A percentile compares a stretch with the other conserved stretches of the same genome.
These are phyloP conservation scores for Pocillopora grandis DNA, from an alignment of 92 coral and sea anemone species.

Conservation along the genomic window DNA sequence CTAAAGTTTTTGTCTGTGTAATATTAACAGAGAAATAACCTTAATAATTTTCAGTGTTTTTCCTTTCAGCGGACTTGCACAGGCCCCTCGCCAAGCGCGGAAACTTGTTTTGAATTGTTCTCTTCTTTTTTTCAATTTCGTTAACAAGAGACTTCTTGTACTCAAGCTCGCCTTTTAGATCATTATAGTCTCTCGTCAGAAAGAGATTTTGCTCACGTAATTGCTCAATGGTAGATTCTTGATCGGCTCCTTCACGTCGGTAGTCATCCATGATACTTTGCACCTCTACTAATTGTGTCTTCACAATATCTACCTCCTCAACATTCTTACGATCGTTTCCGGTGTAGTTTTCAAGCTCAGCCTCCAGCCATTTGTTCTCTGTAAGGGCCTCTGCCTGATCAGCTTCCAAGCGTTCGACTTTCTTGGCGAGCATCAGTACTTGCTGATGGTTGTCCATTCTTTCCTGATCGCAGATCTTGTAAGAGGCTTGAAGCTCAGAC, in stretches of 20 bases:
- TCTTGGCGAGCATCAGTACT: slow-evolving; percentile 70
- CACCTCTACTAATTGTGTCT: slow-evolving; percentile 83
- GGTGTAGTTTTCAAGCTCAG: slow-evolving; percentile 62
- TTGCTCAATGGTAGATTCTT: slow-evolving; percentile 81
- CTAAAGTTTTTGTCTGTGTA: too few species aligned
- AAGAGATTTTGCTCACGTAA: slow-evolving; percentile 77
- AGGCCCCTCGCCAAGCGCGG: slow-evolving; percentile 76
- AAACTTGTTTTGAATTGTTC: slow-evolving; percentile 72
- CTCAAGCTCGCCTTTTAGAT: slow-evolving; percentile 71
- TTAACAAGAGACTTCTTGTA: slow-evolving; percentile 74
- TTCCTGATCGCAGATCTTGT: slow-evolving; percentile 78
- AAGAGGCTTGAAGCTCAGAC: slow-evolving; percentile 93
- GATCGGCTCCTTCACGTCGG: slow-evolving; percentile 75
- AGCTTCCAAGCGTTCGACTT: slow-evolving; percentile 70
- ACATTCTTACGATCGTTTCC: slow-evolving; percentile 66
- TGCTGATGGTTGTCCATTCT: slow-evolving; percentile 84
- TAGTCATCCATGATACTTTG: slow-evolving; percentile 83
- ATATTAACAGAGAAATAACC: too few species aligned
- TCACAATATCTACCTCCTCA: slow-evolving; percentile 75
- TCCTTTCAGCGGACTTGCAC: slow-evolving; percentile 71
- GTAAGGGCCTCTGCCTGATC: slow-evolving; percentile 70
- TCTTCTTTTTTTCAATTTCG: slow-evolving; percentile 78
- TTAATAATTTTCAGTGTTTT: slow-evolving; percentile 1
- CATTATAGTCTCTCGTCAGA: slow-evolving; percentile 71
- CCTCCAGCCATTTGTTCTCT: slow-evolving; percentile 69